phyloP scores from a whole-genome alignment of 2,797 vertebrate species.

The Erithacus rubecula region DNA sequence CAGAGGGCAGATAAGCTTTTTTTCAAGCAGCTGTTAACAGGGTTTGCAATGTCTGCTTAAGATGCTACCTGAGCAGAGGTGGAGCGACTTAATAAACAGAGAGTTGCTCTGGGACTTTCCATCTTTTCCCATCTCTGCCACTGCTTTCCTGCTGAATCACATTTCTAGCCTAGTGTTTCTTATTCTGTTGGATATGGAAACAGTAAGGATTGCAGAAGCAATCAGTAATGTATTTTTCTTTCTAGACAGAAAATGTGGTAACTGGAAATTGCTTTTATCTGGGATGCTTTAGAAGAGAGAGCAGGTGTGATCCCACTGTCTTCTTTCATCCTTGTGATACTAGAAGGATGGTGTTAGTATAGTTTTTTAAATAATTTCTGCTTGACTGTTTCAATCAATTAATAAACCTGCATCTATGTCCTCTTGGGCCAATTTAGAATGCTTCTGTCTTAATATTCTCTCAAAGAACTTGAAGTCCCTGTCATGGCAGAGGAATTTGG shows the following conservation, averaged over 20 bases:
- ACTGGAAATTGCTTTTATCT: neutral
- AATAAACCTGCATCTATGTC: neutral
- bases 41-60: neutral
- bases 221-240: neutral
- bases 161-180: neutral
- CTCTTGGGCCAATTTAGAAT: neutral
- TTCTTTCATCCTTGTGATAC: neutral
- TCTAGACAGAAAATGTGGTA: neutral
- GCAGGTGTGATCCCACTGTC: neutral
- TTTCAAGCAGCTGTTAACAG: neutral
- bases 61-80: neutral
- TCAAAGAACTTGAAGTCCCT: neutral
- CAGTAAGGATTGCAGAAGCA: neutral
- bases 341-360: neutral
- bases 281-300: neutral
- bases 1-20: neutral
- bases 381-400: neutral
- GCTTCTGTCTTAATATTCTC: neutral
- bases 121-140: neutral
- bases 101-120: neutral
- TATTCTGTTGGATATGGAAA: neutral
- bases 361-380: neutral
- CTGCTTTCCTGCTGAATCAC: neutral
- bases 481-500: neutral
- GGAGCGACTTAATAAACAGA: neutral